Base-by-base conservation (phyloP, 2,888 invertebrate species). In the Prosopocoilus inquinatus region DNA sequence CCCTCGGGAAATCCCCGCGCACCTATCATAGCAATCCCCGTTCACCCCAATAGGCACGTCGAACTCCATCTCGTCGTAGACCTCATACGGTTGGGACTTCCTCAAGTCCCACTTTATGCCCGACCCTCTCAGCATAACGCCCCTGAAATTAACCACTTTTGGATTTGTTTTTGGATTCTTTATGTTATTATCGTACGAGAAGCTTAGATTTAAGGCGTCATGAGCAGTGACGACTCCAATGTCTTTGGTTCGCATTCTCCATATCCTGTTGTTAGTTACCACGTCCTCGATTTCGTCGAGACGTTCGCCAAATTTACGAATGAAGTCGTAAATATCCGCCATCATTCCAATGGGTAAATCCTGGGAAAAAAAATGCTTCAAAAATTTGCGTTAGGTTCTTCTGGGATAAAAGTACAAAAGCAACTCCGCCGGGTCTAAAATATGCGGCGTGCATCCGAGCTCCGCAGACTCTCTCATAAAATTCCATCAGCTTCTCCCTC, bases 21-120 rank as follows among this genome's bases (percentile, higher is more conserved):
- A 86, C 55, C 92, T 84, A 75, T 94, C 94, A 70, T 91, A 94
- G 67, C 87, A 87, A 69, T 95, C 94, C 9, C 94, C 94, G 62
- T 88, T 87, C 3, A 80, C 81, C 35, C 94, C 94, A 51, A 94
- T 80, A 1, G 89, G 88, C 1, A 92, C 84, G 72, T 95, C 91
- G 74, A 95, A 95, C 2, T 94, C 89, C 50, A 94, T 80, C 60
- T 86, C 77, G 61, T 88, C 87, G 69, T 94, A 94, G 2, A 87
- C 88, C 72, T 94, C 94, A 70, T 94, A 95, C 0, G 94, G 94
- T 66, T 86, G 84, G 7, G 82, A 76, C 72, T 93, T 90, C 33
- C 94, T 81, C 28, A 95, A 68, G 73, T 95, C 94, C 91, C 93
- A 95, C 74, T 92, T 92, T 35, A 94, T 83, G 48, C 94, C 95